Evolutionary conservation across 2,797 vertebrate genomes (phyloP).

Genomic region (Acridotheres tristis): DNA sequence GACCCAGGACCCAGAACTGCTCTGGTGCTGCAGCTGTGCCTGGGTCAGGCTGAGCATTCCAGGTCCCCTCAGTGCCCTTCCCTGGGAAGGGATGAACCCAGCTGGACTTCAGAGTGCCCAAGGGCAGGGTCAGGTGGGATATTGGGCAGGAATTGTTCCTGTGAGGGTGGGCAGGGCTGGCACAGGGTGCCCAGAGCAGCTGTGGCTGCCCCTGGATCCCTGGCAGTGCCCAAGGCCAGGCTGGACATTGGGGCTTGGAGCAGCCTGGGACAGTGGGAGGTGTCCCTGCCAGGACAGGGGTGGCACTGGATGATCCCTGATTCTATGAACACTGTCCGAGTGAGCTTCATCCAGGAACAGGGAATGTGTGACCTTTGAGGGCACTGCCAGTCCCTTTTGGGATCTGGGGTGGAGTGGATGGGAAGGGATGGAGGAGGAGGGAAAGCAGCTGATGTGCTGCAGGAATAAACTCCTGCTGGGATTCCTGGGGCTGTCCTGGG

Average conservation of each 20-base stretch:
- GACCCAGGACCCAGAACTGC: not conserved
- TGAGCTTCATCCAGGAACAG: not conserved
- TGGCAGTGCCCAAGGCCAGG: not conserved
- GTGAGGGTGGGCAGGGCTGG: not conserved
- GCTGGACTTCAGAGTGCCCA: fast-evolving
- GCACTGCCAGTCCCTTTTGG: not conserved
- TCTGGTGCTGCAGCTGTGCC: not conserved
- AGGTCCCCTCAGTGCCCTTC: not conserved
- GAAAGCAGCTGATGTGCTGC: not conserved
- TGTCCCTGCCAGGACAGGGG: not conserved
- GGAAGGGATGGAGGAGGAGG: not conserved
- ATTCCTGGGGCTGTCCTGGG: not conserved
- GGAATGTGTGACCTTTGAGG: not conserved
- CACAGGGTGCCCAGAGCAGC: not conserved
- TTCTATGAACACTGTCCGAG: not conserved
- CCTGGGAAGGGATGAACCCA: not conserved
- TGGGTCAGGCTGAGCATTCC: not conserved
- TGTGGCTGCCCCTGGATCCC: not conserved
- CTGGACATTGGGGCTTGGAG: not conserved
- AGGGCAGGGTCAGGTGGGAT: fast-evolving
- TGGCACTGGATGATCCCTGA: not conserved
- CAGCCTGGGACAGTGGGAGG: not conserved
- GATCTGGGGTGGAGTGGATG: not conserved
- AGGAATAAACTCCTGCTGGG: not conserved
- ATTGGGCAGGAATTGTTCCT: not conserved